A percentile compares a stretch with the other conserved stretches of the same genome.
phyloP scores from a whole-genome alignment of 92 coral and sea anemone genomes.

The Palythoa heliodiscus region DNA sequence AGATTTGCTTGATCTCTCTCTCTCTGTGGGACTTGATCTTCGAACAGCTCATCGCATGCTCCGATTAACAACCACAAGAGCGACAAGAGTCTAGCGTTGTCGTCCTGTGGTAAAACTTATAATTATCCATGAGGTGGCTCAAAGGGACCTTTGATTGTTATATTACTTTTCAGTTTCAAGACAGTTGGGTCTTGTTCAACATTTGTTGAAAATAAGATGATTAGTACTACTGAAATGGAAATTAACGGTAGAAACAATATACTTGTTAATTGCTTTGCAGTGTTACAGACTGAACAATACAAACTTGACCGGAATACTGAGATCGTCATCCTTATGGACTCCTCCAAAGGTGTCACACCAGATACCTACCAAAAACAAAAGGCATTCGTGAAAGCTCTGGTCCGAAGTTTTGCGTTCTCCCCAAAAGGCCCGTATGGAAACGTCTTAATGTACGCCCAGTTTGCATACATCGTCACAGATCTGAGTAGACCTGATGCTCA shows the following conservation, averaged over 20 bases:
- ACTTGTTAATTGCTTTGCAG: constrained; percentile 3
- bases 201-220: too few species aligned
- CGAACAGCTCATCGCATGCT: too few species aligned
- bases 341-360: constrained; percentile 69
- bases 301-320: constrained; percentile 64
- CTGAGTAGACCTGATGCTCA: constrained; percentile 52
- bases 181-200: too few species aligned
- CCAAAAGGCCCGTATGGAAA: constrained; percentile 80
- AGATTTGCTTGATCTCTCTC: too few species aligned
- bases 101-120: too few species aligned
- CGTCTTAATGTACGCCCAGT: constrained; percentile 69
- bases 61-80: too few species aligned
- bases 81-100: too few species aligned
- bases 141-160: too few species aligned
- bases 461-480: constrained; percentile 62
- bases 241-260: neutral
- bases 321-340: constrained; percentile 80
- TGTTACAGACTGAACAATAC: neutral
- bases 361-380: constrained; percentile 67
- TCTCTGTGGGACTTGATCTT: too few species aligned
- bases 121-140: too few species aligned
- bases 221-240: too few species aligned
- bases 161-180: too few species aligned
- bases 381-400: constrained; percentile 68
- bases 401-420: constrained; percentile 62